These are phyloP conservation scores for Gambusia yucatana DNA, from an alignment of 2,797 vertebrate genomes.

Conservation along the genomic window DNA sequence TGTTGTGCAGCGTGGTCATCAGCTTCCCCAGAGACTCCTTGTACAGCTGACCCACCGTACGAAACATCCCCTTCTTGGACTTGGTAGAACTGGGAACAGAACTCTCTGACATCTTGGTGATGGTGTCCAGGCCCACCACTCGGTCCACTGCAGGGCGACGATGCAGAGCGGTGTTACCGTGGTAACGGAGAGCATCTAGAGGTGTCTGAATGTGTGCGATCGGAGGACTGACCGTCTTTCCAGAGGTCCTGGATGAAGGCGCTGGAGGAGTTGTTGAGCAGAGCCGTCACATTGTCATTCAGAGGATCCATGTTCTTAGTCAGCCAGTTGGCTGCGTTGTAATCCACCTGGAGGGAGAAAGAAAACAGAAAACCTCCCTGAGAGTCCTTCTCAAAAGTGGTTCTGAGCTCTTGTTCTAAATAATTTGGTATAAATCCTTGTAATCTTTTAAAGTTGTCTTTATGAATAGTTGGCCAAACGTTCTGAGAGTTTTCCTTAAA, in stretches of 20 bases:
- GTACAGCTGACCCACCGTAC: constrained; percentile 95
- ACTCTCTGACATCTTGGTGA: constrained; percentile 96
- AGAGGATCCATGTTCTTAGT: constrained; percentile 99
- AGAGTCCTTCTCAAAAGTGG: not conserved
- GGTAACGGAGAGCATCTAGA: rapidly evolving
- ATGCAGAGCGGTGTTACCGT: not conserved
- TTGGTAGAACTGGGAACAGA: constrained; percentile 88
- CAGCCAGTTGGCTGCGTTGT: constrained; percentile 91
- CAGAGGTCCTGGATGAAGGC: constrained; percentile 92
- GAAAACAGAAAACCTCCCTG: not conserved
- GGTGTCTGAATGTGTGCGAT: too few species aligned
- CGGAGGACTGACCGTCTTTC: constrained; percentile 89
- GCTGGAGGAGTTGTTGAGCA: constrained; percentile 93
- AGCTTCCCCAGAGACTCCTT: constrained; percentile 95
- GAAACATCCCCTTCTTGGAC: constrained; percentile 99
- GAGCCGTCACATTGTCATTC: constrained; percentile 92
- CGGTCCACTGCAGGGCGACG: constrained; percentile 83
- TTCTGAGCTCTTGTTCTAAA: not conserved
- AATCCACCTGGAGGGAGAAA: constrained; percentile 85
- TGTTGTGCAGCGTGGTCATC: constrained; percentile 96
- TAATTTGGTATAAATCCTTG: not conserved
- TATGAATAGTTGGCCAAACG: not conserved
- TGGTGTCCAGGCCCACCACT: constrained; percentile 94
- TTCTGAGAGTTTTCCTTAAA: not conserved
- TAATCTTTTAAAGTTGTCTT: not conserved